phyloP scores from a whole-genome alignment of 2,113 vertebrate species.

The Columba janthina region DNA sequence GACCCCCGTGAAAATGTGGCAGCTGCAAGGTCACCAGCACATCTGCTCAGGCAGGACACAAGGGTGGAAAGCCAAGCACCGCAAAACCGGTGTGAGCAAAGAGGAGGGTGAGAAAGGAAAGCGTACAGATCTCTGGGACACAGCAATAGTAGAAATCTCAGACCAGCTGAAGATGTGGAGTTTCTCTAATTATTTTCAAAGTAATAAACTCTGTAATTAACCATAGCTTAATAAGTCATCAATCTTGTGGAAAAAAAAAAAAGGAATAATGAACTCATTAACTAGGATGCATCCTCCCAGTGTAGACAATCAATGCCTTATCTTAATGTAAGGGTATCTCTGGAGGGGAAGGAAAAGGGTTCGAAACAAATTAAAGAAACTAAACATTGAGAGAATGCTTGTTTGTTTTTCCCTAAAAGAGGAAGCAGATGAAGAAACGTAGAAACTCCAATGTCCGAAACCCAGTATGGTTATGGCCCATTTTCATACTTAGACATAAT shows the following conservation, averaged over 20 bases:
- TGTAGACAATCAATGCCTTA: conserved; percentile 75
- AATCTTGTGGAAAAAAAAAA: conserved; percentile 62
- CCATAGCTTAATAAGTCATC: conserved; percentile 72
- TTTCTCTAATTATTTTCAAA: conserved; percentile 44
- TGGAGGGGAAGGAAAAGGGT: conserved; percentile 37
- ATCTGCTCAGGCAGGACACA: neutral
- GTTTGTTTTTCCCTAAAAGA: neutral
- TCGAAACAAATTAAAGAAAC: conserved; percentile 61
- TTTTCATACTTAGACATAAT: neutral
- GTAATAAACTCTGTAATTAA: conserved; percentile 76
- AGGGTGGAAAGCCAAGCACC: neutral
- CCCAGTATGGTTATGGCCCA: rapidly evolving
- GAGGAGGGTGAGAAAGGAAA: neutral
- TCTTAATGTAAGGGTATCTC: conserved; percentile 49
- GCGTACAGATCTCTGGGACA: rapidly evolving
- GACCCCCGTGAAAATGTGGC: neutral
- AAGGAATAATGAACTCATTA: conserved; percentile 71
- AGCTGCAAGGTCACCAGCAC: neutral
- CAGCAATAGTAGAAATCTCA: neutral
- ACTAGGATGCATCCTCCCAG: conserved; percentile 38
- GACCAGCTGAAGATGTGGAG: neutral
- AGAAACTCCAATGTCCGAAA: neutral
- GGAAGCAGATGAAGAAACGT: neutral
- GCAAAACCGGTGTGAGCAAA: neutral
- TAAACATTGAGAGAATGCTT: conserved; percentile 2